phyloP scores from a whole-genome alignment of 2,113 vertebrate species.

The Condylura cristata region DNA sequence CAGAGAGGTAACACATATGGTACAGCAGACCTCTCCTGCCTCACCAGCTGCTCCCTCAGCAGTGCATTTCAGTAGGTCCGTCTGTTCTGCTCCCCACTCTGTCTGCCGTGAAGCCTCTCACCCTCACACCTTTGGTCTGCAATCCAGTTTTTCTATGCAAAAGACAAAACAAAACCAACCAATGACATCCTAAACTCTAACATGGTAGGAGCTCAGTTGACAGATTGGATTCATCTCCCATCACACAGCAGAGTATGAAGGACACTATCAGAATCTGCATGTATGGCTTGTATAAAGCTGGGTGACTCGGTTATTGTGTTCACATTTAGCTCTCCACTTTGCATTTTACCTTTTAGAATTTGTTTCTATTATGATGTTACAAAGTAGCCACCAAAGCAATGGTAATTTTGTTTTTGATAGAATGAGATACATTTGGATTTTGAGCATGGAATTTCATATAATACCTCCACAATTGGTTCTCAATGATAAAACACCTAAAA shows the following conservation, averaged over 20 bases:
- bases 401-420: neutral
- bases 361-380: neutral
- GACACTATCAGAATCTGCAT: neutral
- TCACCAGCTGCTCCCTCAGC: too few species aligned
- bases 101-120: too few species aligned
- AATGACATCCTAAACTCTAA: constrained; percentile 60
- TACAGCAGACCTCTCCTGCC: too few species aligned
- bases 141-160: too few species aligned
- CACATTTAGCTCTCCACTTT: neutral
- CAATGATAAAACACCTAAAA: too few species aligned
- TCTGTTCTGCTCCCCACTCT: too few species aligned
- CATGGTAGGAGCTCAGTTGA: constrained; percentile 19
- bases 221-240: neutral
- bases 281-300: neutral
- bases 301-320: neutral
- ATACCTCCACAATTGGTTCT: too few species aligned
- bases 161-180: neutral
- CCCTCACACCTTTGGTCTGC: too few species aligned
- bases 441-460: too few species aligned
- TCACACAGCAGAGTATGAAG: neutral
- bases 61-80: too few species aligned
- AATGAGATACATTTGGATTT: neutral
- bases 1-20: too few species aligned
- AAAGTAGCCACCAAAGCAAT: neutral
- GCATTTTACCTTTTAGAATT: neutral